These are phyloP conservation scores for Armadillidium nasatum DNA, from an alignment of 1,140 invertebrate genomes.

Conservation along the genomic window DNA sequence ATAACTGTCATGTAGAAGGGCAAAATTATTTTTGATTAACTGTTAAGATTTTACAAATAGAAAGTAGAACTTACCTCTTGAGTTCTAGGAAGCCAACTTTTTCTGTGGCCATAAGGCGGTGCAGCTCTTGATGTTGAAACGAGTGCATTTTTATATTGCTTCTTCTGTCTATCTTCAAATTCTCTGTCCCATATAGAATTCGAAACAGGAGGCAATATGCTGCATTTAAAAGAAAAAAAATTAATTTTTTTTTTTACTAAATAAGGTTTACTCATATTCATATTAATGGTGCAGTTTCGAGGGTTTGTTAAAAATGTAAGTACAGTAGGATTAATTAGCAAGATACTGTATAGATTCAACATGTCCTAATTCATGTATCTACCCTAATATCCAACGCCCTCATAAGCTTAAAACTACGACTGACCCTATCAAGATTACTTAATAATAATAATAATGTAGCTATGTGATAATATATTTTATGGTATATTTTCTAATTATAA, in stretches of 20 bases:
- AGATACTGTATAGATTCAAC: too few species aligned
- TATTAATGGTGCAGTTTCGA: too few species aligned
- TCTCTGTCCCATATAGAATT: constrained; percentile 32
- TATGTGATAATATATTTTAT: too few species aligned
- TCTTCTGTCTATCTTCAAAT: constrained; percentile 24
- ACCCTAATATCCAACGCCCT: too few species aligned
- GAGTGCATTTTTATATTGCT: constrained; percentile 37
- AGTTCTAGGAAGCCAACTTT: constrained; percentile 86
- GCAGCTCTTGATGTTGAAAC: constrained; percentile 61
- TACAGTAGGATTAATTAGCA: too few species aligned
- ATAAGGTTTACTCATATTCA: too few species aligned
- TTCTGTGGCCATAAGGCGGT: constrained; percentile 93
- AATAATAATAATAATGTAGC: too few species aligned
- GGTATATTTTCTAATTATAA: too few species aligned
- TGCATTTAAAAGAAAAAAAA: constrained; percentile 24
- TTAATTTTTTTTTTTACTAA: background rate
- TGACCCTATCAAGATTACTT: too few species aligned
- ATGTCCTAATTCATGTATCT: too few species aligned
- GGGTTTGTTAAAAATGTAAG: too few species aligned
- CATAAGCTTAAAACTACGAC: too few species aligned
- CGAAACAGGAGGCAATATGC: constrained; percentile 43
- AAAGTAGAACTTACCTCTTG: constrained; percentile 63
- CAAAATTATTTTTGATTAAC: background rate
- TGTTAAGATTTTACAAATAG: background rate
- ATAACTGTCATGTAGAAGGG: background rate